These are phyloP conservation scores for Actias luna DNA, from an alignment of 2,888 invertebrate species.

Conservation along the genomic window DNA sequence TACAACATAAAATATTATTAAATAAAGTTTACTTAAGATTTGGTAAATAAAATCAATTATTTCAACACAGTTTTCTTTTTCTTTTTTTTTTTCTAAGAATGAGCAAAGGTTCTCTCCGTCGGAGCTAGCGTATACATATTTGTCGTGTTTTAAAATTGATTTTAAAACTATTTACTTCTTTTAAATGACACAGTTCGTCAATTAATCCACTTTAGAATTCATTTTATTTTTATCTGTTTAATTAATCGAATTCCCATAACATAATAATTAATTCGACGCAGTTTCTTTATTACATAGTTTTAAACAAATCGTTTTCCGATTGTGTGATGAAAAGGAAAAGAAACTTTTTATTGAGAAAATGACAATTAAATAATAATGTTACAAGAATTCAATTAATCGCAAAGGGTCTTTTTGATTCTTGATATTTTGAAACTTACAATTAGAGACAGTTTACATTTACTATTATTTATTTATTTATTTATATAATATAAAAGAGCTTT, in stretches of 20 bases:
- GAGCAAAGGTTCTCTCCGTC: constrained; percentile 84
- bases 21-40: constrained; percentile 89
- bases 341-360: constrained; percentile 24
- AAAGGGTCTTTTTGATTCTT: constrained; percentile 36
- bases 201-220: constrained; percentile 56
- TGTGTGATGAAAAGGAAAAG: not conserved
- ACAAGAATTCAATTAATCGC: constrained; percentile 44
- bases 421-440: constrained; percentile 72
- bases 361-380: constrained; percentile 27
- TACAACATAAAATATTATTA: constrained; percentile 92
- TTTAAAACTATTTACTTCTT: constrained; percentile 71
- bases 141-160: constrained; percentile 82
- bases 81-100: constrained; percentile 76
- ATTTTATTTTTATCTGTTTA: constrained; percentile 19
- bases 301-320: constrained; percentile 28
- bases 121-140: constrained; percentile 90
- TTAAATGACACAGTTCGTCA: not conserved
- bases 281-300: constrained; percentile 20
- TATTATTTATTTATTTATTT: constrained; percentile 41
- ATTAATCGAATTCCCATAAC: constrained; percentile 42
- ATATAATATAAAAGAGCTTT: constrained; percentile 79
- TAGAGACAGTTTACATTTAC: constrained; percentile 73
- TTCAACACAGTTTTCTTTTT: constrained; percentile 70
- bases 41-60: constrained; percentile 90
- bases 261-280: constrained; percentile 1